Evolutionary conservation across 53 echinoderm and acorn worm genomes (phyloP), one percentile per base, ranked within the genome.

Genomic region (Pentamera pediparva): DNA sequence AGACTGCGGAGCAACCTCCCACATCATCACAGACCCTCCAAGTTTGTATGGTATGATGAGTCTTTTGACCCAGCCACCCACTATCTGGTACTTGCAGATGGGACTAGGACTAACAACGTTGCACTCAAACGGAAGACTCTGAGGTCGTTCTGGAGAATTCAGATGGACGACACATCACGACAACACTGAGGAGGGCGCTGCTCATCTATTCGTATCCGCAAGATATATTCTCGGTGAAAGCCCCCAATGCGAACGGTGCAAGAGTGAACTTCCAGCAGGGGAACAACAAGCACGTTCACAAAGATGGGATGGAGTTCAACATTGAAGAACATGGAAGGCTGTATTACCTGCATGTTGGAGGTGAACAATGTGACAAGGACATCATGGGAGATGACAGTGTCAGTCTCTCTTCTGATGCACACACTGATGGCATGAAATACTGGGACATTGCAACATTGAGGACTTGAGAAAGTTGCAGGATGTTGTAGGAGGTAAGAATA

Each of bases 21-120:
- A 81, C 17, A 81, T 82, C 18, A 61, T 82, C 15, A 82, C 53
- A n/a, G n/a, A n/a, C n/a, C n/a, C n/a, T n/a, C n/a, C n/a, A 75
- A 62, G 5, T 64, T 82, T 2, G 35, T 57, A 0, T 52, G 37
- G 0, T 75, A 36, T 81, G 82, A 82, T n/a, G 40, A 48, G 22
- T 39, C 70, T 3, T 74, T 81, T 43, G 18, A 55, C 28, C 69
- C 80, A 26, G 39, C 36, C 1, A 34, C 40, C 10, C 75, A 82
- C 35, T 41, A 20, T 29, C 62, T 74, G 55, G 75, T 75, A 37
- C 34, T 82, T 20, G 82, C 82, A 4, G 82, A 82, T 36, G 75
- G 82, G 27, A 82, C 39, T 3, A 61, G 61, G 33, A 9, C 13
- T 18, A 75, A 43, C 18, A 63, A 73, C 36, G 18, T 82, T 1